Evolutionary conservation across 2,113 vertebrate species (phyloP), one percentile per base, ranked within the genome.

Genomic region (Morone chrysops): DNA sequence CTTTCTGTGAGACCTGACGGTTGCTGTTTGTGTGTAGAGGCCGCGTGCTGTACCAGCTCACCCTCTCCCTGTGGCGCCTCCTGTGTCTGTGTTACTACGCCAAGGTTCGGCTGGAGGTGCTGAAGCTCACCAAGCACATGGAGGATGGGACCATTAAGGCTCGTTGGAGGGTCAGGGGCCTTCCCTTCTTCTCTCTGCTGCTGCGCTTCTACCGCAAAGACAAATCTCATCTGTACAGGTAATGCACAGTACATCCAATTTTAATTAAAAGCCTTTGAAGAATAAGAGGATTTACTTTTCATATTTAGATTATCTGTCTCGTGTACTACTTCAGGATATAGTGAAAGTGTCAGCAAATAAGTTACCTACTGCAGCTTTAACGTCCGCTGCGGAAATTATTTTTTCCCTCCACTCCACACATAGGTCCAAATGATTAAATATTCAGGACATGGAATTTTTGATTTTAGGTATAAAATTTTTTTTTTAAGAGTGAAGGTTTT

Each of bases 91-190:
- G 94, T 40, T 98, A 97, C 90, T 97, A 96, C 13, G 91, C 95
- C 8, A 93, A 96, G 7, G 86, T 95, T n/a, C 92, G 38, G 8
- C 76, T 98, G 69, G 97, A 98, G 87, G 94, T 98, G 60, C 93
- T 98, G 73, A 97, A 96, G 82, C 93, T 98, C 43, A 98, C 96
- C 2, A 96, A 95, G 65, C 97, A 98, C 91, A 80, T 90, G 0
- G 97, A 97, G 92, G 96, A 97, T 1, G 92, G 96, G 80, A 97
- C 94, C 20, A 86, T 98, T 17, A 95, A 96, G 75, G 97, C 97
- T 1, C 96, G 97, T 38, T 98, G 97, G 97, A 94, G 96, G 66
- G 84, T 98, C 8, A 89, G 85, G 0, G 97, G 97, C 2, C 88
- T 98, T 40, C 97, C 97, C 9, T 88, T 96, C 72, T 92, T 95